phyloP scores from a whole-genome alignment of 2,888 invertebrate species.

The Dolichomitus sp. region DNA sequence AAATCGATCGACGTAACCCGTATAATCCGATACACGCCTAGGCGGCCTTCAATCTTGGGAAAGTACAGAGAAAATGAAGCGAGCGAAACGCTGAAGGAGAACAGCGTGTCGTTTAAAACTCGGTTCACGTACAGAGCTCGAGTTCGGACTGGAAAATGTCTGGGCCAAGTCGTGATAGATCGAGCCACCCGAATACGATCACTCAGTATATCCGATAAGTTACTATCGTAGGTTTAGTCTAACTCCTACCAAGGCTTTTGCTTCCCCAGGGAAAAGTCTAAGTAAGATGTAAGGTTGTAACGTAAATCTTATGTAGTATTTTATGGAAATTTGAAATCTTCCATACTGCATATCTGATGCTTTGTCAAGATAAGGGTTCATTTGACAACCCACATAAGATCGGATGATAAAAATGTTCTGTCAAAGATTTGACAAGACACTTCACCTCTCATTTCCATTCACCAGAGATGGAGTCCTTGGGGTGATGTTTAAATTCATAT shows the following conservation, averaged over 20 bases:
- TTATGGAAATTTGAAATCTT: slow-evolving; percentile 19
- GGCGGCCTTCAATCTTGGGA: slow-evolving; percentile 47
- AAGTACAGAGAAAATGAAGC: slow-evolving; percentile 46
- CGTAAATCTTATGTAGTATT: slow-evolving; percentile 1
- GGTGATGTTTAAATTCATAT: background rate
- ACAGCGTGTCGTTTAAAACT: slow-evolving; percentile 51
- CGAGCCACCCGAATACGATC: slow-evolving; percentile 39
- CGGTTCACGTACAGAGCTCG: slow-evolving; percentile 56
- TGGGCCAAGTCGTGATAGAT: slow-evolving; percentile 54
- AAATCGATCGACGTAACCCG: slow-evolving; percentile 5
- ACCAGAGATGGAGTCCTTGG: background rate
- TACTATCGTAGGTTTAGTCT: slow-evolving; percentile 20
- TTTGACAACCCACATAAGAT: background rate
- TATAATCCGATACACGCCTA: slow-evolving; percentile 4
- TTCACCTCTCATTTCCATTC: background rate
- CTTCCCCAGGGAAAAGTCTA: background rate
- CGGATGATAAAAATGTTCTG: background rate
- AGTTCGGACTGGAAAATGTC: slow-evolving; percentile 46
- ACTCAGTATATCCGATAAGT: slow-evolving; percentile 25
- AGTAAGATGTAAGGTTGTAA: background rate
- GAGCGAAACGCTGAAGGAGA: slow-evolving; percentile 38
- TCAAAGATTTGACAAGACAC: too few species aligned
- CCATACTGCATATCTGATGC: background rate
- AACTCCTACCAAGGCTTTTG: background rate
- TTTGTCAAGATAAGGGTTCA: background rate